Evolutionary conservation across 2,888 invertebrate genomes (phyloP), one percentile per base, ranked within the genome.

Genomic region (Neria commutata): DNA sequence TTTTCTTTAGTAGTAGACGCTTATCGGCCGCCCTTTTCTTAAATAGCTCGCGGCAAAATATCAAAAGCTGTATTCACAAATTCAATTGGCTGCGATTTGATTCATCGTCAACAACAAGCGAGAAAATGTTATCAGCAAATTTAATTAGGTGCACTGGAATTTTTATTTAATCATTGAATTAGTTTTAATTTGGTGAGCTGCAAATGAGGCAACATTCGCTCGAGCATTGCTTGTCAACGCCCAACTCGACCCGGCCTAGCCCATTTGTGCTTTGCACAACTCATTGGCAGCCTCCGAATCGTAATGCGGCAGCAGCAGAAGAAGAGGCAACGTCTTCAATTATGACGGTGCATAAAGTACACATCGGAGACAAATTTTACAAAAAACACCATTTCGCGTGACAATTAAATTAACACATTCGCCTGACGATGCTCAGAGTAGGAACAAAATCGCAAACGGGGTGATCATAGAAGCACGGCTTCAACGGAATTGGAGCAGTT

Each of bases 361-460:
- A 53, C 40, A 16, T 3, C 2, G 14, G 34, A 34, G 37, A 34
- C 23, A 37, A 23, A 37, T 34, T 17, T 14, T 16, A 25, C 25
- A 21, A 48, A 23, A 51, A 66, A 53, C 48, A 47, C 54, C 40
- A n/a, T n/a, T 34, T 59, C 60, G 65, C 71, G 66, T 75, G 73
- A 67, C 58, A 62, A 63, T 53, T 45, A 34, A 70, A 69, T 76
- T 76, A 73, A 54, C 73, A 69, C 72, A 49, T 70, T 65, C 73
- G n/a, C n/a, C n/a, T n/a, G n/a, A n/a, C n/a, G n/a, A n/a, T n/a
- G n/a, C n/a, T n/a, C n/a, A n/a, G n/a, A n/a, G n/a, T n/a, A n/a
- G n/a, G n/a, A n/a, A n/a, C n/a, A n/a, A n/a, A n/a, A n/a, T n/a
- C n/a, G n/a, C n/a, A n/a, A n/a, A n/a, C n/a, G n/a, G n/a, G n/a